Percentiles rank a stretch among this genome's conserved stretches.
phyloP scores from a whole-genome alignment of 1,140 invertebrate species.

The Philotrypesis tridentata region DNA sequence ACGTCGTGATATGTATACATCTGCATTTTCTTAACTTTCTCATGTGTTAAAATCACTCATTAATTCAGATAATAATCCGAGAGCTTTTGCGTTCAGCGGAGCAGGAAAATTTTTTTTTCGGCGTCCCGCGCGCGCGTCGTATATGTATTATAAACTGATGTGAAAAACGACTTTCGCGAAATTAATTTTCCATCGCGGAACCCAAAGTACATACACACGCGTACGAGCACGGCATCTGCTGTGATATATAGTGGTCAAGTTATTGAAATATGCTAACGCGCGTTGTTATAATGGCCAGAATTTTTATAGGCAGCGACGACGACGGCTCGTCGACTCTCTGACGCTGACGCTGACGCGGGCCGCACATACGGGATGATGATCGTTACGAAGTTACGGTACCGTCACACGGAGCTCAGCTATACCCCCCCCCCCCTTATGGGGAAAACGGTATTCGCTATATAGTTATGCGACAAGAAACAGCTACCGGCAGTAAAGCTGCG shows the following conservation, averaged over 20 bases:
- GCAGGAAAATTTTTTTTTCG: neutral
- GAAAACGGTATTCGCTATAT: slow-evolving; percentile 4
- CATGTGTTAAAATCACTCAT: slow-evolving; percentile 3
- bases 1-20: too few species aligned
- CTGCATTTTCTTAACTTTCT: slow-evolving; percentile 24
- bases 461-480: slow-evolving; percentile 1
- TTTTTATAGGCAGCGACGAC: neutral
- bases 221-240: too few species aligned
- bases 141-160: neutral
- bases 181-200: neutral
- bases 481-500: slow-evolving; percentile 5
- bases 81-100: neutral
- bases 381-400: slow-evolving; percentile 21
- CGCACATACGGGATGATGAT: neutral
- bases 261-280: slow-evolving; percentile 10
- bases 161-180: neutral
- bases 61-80: neutral
- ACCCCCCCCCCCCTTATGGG: slow-evolving; percentile 25
- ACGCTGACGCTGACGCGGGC: neutral
- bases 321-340: too few species aligned
- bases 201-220: too few species aligned
- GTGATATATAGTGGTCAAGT: too few species aligned
- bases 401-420: neutral
- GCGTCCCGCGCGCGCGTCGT: neutral
- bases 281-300: neutral